A percentile compares a stretch with the other conserved stretches of the same genome.
Evolutionary conservation across 2,113 vertebrate genomes (phyloP).

Genomic region (Sylvilagus bachmani): DNA sequence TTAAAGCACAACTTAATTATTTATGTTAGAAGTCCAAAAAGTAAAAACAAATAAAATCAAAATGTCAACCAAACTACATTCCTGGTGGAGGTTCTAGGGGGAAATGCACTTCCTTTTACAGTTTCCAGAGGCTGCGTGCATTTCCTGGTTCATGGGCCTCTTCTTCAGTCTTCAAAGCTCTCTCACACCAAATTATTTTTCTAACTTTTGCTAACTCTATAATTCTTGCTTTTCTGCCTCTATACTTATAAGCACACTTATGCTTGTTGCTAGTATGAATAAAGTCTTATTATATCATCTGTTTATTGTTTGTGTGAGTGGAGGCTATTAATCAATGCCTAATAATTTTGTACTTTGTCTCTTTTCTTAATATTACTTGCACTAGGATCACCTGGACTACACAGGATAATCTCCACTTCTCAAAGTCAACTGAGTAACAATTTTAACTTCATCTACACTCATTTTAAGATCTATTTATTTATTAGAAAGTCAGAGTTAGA

Average conservation of each 20-base stretch:
- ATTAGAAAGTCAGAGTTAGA: too few relatives aligned
- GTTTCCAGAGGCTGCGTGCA: not conserved
- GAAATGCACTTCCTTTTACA: not conserved
- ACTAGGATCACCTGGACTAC: not conserved
- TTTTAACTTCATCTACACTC: not conserved
- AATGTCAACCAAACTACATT: not conserved
- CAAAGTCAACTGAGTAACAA: not conserved
- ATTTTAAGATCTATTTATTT: not conserved
- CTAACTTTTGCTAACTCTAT: not conserved
- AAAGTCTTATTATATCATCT: not conserved
- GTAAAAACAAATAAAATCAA: not conserved
- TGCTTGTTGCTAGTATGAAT: not conserved
- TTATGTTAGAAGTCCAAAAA: not conserved
- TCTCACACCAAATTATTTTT: not conserved
- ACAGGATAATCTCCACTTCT: not conserved
- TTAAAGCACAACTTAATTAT: slow-evolving; percentile 9
- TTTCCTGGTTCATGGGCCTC: not conserved
- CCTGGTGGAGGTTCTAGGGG: not conserved
- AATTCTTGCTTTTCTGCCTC: not conserved
- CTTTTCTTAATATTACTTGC: not conserved
- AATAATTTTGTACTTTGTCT: not conserved
- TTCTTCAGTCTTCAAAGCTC: not conserved
- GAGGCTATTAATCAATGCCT: not conserved
- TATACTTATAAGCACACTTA: not conserved
- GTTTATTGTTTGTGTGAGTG: not conserved